Evolutionary conservation across 2,888 invertebrate genomes (phyloP), one percentile per base, ranked within the genome.

Genomic region (Mycalesis mineus): DNA sequence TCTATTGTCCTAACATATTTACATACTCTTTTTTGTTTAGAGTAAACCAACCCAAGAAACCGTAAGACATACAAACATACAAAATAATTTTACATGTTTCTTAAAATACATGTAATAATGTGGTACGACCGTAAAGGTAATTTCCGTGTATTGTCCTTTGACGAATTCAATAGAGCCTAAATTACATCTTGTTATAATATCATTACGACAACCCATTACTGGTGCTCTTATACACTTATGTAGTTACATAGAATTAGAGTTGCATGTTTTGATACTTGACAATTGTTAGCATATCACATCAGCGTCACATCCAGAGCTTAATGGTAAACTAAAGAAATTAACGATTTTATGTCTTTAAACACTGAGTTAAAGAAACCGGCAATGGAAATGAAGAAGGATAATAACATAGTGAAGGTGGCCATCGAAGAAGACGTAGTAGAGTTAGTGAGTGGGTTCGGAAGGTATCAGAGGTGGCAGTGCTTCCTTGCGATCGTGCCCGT

Each of bases 391-490:
- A 52, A 48, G 31, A 55, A 37, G 31, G 15, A 31, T 1, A 48
- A 44, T 2, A 31, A 51, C 15, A 48, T 62, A n/a, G 53, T 55
- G 7, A 64, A 64, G 13, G 54, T 64, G 8, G 55, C 62, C 1
- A 47, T 64, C 14, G 60, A 58, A 31, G 64, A 60, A 7, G 62
- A 55, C 17, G 29, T 64, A 9, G 11, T 51, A 6, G 60, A 60
- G 6, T 5, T 64, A 22, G 62, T 90, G 61, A 90, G 90, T 7
- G 76, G 79, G 55, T 90, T 85, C 67, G 90, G 90, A 4, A 77
- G 78, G 51, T 91, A 82, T 69, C 91, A 91, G 73, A 64, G 78
- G 28, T 65, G 71, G 39, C 84, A 82, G 57, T 91, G 84, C 68
- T 57, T 72, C 9, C 72, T 88, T 50, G 78, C 91, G 17, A 72